phyloP scores from a whole-genome alignment of 1,140 invertebrate species.

The Lepeophtheirus salmonis region DNA sequence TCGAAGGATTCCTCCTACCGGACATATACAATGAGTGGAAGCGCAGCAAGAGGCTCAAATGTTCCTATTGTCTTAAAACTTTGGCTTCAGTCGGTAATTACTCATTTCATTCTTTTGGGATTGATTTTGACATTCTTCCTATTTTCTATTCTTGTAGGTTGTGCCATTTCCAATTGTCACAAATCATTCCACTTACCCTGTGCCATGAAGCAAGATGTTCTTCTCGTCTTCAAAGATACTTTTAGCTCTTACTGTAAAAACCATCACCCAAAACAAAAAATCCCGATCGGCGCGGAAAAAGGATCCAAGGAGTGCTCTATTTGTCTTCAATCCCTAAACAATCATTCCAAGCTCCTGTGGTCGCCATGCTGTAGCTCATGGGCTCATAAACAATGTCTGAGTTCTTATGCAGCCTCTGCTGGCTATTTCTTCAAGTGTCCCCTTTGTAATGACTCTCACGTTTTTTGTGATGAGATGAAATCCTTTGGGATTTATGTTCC shows the following conservation, averaged over 20 bases:
- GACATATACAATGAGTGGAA: slow-evolving; percentile 39
- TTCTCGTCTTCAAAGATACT: slow-evolving; percentile 36
- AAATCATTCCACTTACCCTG: slow-evolving; percentile 37
- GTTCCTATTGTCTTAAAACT: slow-evolving; percentile 36
- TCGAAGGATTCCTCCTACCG: slow-evolving; percentile 38
- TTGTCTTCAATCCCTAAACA: slow-evolving; percentile 26
- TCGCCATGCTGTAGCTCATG: slow-evolving; percentile 8
- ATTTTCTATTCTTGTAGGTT: slow-evolving; percentile 27
- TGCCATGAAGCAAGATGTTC: slow-evolving; percentile 34
- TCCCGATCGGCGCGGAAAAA: slow-evolving; percentile 25
- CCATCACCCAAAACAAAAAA: slow-evolving; percentile 36
- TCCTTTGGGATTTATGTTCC: slow-evolving; percentile 43
- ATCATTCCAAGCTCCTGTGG: background rate
- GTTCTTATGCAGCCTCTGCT: slow-evolving; percentile 40
- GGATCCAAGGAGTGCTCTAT: slow-evolving; percentile 32
- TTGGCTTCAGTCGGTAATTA: slow-evolving; percentile 43
- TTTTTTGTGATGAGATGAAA: slow-evolving; percentile 40
- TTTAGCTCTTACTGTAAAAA: slow-evolving; percentile 39
- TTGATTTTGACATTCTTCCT: background rate
- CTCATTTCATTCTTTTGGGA: background rate
- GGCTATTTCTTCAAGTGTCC: slow-evolving; percentile 50
- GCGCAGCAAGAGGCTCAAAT: slow-evolving; percentile 33
- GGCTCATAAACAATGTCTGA: slow-evolving; percentile 21
- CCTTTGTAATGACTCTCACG: slow-evolving; percentile 40
- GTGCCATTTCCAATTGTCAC: background rate